Evolutionary conservation across 2,113 vertebrate genomes (phyloP).

Genomic region (Sphyrna mokarran): DNA sequence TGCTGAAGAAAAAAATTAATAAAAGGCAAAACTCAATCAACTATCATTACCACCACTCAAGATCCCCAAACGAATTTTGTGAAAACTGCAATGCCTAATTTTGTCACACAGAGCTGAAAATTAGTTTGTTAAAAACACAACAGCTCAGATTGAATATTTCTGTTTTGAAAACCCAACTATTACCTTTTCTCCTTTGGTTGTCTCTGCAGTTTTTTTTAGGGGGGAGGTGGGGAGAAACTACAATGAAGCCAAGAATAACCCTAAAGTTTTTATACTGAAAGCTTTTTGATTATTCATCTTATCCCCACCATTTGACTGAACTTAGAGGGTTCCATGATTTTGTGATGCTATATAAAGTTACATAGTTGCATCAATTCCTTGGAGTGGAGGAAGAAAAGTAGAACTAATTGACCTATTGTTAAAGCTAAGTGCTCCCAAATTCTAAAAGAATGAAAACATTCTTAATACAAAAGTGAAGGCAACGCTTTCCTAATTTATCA

Average conservation of each 20-base stretch:
- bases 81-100: slow-evolving; percentile 58
- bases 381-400: background rate
- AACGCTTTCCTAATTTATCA: background rate
- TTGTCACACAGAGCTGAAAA: slow-evolving; percentile 63
- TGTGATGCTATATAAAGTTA: background rate
- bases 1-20: slow-evolving; percentile 56
- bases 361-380: background rate
- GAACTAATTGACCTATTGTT: background rate
- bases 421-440: background rate
- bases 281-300: background rate
- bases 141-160: slow-evolving; percentile 47
- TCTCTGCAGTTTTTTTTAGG: too few relatives aligned
- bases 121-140: slow-evolving; percentile 57
- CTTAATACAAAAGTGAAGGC: background rate
- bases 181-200: background rate
- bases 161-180: background rate
- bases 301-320: background rate
- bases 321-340: background rate
- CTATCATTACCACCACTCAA: slow-evolving; percentile 70
- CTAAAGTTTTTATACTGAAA: background rate
- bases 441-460: background rate
- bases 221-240: background rate
- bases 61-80: slow-evolving; percentile 55
- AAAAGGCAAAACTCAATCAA: slow-evolving; percentile 57
- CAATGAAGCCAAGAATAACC: background rate